Percentiles rank a stretch among this genome's conserved stretches.
Evolutionary conservation across 2,113 vertebrate species (phyloP).

Genomic region (Pangasianodon gigas): DNA sequence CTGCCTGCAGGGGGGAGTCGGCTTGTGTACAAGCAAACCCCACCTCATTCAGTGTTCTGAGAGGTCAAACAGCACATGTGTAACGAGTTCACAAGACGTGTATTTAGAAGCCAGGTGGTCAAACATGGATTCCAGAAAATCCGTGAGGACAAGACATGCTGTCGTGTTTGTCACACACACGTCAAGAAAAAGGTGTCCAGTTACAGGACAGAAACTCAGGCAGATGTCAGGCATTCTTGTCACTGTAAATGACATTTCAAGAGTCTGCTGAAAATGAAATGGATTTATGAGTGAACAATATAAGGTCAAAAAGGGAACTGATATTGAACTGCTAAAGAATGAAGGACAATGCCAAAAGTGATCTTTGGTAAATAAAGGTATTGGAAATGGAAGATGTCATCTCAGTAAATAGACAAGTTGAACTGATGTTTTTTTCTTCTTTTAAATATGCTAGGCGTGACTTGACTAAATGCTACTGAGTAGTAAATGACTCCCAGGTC

Average conservation of each 20-base stretch:
- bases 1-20: slow-evolving; percentile 17
- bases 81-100: slow-evolving; percentile 25
- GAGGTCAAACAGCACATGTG: slow-evolving; percentile 49
- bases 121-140: slow-evolving; percentile 58
- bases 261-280: slow-evolving; percentile 10
- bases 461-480: background rate
- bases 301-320: background rate
- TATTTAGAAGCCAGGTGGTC: slow-evolving; percentile 59
- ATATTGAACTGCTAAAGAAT: slow-evolving; percentile 4
- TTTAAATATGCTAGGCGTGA: background rate
- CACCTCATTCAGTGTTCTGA: slow-evolving; percentile 21
- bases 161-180: slow-evolving; percentile 53
- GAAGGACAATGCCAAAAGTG: slow-evolving; percentile 17
- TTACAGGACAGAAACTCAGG: slow-evolving; percentile 30
- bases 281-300: slow-evolving; percentile 6
- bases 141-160: slow-evolving; percentile 40
- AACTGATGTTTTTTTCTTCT: background rate
- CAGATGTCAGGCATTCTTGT: background rate
- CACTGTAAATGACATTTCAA: background rate
- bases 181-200: slow-evolving; percentile 6
- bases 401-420: background rate
- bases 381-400: background rate
- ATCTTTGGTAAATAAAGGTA: slow-evolving; percentile 15
- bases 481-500: background rate
- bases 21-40: slow-evolving; percentile 46